Percentiles rank a stretch among this genome's conserved stretches.
Evolutionary conservation across 2,797 vertebrate species (phyloP).

Genomic region (Micromesistius poutassou): DNA sequence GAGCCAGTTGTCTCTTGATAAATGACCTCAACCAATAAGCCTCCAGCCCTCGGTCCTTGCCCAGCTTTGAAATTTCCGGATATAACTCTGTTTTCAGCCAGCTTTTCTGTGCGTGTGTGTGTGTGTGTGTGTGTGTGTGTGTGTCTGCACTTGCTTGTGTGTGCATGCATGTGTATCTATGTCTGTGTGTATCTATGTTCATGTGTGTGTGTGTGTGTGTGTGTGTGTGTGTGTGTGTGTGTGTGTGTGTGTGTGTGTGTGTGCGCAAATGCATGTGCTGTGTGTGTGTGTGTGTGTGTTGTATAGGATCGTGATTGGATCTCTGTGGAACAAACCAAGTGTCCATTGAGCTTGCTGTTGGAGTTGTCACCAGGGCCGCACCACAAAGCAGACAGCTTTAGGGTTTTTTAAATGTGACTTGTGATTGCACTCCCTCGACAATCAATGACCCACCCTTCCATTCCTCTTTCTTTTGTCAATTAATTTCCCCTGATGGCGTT

Average conservation of each 20-base stretch:
- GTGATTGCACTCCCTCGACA: not conserved
- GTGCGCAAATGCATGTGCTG: not conserved
- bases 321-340: not conserved
- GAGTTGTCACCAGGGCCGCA: not conserved
- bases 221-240: slow-evolving; percentile 14
- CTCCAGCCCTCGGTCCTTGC: slow-evolving; percentile 39
- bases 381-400: not conserved
- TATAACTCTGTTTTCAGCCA: slow-evolving; percentile 28
- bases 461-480: slow-evolving; percentile 2
- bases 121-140: not conserved
- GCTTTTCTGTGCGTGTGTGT: not conserved
- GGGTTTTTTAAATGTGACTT: not conserved
- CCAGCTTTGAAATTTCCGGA: slow-evolving; percentile 40
- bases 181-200: too few species aligned
- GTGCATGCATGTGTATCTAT: not conserved
- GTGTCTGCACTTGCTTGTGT: not conserved
- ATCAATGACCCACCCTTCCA: slow-evolving; percentile 2
- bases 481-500: slow-evolving; percentile 2
- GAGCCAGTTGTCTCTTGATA: slow-evolving; percentile 51
- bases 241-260: slow-evolving; percentile 14
- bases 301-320: slow-evolving; percentile 2
- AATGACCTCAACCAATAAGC: slow-evolving; percentile 51
- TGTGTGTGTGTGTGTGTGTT: not conserved
- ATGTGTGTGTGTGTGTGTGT: slow-evolving; percentile 13
- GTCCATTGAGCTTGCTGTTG: not conserved